These are phyloP conservation scores for Hanleya hanleyi DNA, from an alignment of 2,888 invertebrate genomes.

Conservation along the genomic window DNA sequence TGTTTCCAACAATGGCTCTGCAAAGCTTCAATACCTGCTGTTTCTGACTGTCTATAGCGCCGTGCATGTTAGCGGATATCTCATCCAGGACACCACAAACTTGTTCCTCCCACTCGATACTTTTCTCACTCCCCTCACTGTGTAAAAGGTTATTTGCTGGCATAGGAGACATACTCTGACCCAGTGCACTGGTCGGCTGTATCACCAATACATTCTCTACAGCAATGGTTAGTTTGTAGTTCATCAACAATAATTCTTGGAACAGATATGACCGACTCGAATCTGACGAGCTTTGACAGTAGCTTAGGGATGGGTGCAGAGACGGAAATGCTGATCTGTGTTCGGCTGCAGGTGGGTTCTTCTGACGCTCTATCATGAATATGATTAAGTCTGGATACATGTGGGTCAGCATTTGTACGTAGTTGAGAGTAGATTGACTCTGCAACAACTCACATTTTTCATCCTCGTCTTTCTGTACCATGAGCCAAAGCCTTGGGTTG, in stretches of 20 bases:
- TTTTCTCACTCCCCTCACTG: no score
- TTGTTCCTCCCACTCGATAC: background rate
- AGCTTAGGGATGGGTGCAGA: background rate
- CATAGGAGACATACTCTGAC: no score
- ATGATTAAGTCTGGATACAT: conserved; percentile 14
- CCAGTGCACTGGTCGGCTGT: no score
- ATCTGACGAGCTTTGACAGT: background rate
- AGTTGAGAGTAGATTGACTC: background rate
- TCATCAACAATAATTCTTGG: conserved; percentile 32
- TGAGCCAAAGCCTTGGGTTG: conserved; percentile 29
- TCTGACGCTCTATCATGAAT: conserved; percentile 19
- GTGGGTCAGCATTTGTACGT: conserved; percentile 14
- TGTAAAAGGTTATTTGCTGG: no score
- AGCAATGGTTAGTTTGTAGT: background rate
- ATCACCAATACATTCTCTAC: background rate
- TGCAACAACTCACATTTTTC: background rate
- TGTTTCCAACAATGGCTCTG: conserved; percentile 30
- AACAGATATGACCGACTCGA: conserved; percentile 34
- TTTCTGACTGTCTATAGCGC: background rate
- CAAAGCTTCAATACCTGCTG: conserved; percentile 25
- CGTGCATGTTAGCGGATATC: conserved; percentile 14
- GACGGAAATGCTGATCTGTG: background rate
- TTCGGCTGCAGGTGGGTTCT: background rate
- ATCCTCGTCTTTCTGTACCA: conserved; percentile 14
- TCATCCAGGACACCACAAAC: conserved; percentile 20